phyloP scores from a whole-genome alignment of 2,888 invertebrate genomes.

The Sympetrum striolatum region DNA sequence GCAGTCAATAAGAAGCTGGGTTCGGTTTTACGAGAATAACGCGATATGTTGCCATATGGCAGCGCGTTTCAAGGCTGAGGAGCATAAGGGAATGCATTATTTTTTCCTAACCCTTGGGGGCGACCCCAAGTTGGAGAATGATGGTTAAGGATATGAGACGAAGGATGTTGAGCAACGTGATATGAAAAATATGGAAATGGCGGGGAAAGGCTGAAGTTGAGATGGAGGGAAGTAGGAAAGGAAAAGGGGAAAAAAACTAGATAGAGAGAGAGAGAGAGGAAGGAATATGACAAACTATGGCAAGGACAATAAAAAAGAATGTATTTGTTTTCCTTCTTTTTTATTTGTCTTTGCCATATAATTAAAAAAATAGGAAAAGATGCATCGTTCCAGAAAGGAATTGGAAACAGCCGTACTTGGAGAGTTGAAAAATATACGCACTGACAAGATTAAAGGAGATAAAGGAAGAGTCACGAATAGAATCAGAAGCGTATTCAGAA shows the following conservation, averaged over 20 bases:
- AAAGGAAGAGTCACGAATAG: neutral
- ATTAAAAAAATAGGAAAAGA: neutral
- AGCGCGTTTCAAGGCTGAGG: neutral
- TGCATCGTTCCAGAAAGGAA: no score
- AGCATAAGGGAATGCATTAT: neutral
- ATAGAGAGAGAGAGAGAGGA: neutral
- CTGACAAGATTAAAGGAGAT: neutral
- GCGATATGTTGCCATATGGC: slow-evolving; percentile 20
- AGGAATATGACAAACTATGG: neutral
- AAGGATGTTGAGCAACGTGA: neutral
- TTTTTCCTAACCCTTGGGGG: neutral
- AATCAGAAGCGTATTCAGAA: neutral
- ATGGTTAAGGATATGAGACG: neutral
- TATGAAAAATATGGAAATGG: neutral
- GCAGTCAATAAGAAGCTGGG: neutral
- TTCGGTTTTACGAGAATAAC: neutral
- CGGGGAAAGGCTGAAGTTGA: neutral
- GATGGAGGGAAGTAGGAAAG: neutral
- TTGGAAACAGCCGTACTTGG: no score
- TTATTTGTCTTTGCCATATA: no score
- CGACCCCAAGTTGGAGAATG: neutral
- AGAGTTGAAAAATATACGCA: neutral
- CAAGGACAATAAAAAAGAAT: neutral
- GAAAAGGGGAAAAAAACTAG: neutral
- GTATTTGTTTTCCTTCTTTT: no score